Conservation (phyloP, 2,797 vertebrate species). For the Anguilla pacifica region DNA sequence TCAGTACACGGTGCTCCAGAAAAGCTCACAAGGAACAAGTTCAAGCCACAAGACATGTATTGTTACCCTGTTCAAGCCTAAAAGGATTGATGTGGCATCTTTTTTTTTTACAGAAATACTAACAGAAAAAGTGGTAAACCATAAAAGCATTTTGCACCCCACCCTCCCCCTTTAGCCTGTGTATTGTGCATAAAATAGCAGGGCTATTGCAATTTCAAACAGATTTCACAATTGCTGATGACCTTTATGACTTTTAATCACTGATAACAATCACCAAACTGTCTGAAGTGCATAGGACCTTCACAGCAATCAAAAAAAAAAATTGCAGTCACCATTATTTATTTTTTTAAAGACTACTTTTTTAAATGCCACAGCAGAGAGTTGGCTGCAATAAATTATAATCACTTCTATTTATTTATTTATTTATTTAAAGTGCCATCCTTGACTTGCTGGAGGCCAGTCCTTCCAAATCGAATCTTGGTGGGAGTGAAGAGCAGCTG, state of each 20-base stretch:
- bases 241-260: not conserved
- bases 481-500: conserved; percentile 33
- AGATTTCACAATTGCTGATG: not conserved
- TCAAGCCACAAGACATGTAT: not conserved
- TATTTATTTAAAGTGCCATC: conserved; percentile 1
- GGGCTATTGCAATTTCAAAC: not conserved
- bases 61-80: not conserved
- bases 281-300: not conserved
- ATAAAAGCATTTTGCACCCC: not conserved
- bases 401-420: conserved; percentile 41
- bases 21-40: not conserved
- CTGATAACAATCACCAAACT: not conserved
- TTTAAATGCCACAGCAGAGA: not conserved
- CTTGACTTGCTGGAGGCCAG: not conserved
- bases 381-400: conserved; percentile 26
- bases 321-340: not conserved
- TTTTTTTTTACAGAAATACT: not conserved
- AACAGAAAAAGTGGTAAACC: not conserved
- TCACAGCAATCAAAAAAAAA: not conserved
- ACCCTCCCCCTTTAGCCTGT: not conserved
- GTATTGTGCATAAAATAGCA: not conserved
- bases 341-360: not conserved
- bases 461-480: conserved; percentile 37
- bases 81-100: not conserved
- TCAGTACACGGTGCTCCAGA: not conserved